Conservation (phyloP, 1,140 invertebrate genomes). For the Saccostrea cuccullata region DNA sequence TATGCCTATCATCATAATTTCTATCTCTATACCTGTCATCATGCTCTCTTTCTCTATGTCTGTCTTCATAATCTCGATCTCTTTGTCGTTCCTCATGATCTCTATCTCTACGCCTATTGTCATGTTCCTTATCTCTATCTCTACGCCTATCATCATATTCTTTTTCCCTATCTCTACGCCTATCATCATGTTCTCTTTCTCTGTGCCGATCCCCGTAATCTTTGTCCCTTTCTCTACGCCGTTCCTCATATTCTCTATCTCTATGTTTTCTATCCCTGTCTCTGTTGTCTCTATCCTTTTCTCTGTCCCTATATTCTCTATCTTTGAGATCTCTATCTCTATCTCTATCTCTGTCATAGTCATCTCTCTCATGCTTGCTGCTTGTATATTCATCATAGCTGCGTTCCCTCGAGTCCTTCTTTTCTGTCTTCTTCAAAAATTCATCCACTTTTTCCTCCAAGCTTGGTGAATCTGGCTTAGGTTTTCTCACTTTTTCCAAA, state of each 20-base stretch:
- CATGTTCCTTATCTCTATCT: constrained; percentile 55
- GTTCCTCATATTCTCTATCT: constrained; percentile 51
- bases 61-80: constrained; percentile 29
- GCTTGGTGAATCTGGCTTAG: background rate
- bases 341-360: constrained; percentile 4
- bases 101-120: constrained; percentile 49
- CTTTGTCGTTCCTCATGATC: constrained; percentile 48
- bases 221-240: constrained; percentile 51
- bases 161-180: constrained; percentile 51
- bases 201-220: constrained; percentile 50
- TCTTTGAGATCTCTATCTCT: constrained; percentile 36
- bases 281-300: constrained; percentile 38
- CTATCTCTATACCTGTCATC: constrained; percentile 57
- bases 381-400: constrained; percentile 38
- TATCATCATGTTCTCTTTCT: constrained; percentile 50
- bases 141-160: constrained; percentile 50
- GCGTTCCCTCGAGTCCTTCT: constrained; percentile 15
- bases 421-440: constrained; percentile 33
- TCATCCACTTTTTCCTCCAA: constrained; percentile 38
- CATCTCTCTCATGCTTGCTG: constrained; percentile 38
- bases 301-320: constrained; percentile 49
- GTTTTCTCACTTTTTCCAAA: constrained; percentile 33
- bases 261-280: constrained; percentile 54
- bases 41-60: constrained; percentile 31
- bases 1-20: constrained; percentile 41